These are phyloP conservation scores for Cordilura impudica DNA, from an alignment of 2,888 invertebrate genomes.

Conservation along the genomic window DNA sequence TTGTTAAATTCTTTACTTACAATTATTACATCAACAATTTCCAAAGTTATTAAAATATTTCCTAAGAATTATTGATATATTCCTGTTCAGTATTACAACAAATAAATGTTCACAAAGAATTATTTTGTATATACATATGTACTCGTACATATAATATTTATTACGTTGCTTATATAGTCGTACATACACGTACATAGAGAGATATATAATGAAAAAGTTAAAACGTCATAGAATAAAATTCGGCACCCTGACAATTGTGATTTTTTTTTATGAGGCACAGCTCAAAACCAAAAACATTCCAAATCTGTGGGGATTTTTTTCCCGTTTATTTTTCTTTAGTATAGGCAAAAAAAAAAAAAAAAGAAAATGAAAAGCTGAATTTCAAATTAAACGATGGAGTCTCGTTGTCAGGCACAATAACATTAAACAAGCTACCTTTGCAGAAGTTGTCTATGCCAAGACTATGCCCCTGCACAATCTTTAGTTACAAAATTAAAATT, in stretches of 20 bases:
- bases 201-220: too few species aligned
- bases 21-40: not conserved
- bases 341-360: not conserved
- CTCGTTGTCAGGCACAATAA: constrained; percentile 38
- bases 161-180: too few species aligned
- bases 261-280: not conserved
- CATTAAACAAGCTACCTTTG: constrained; percentile 16
- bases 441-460: too few species aligned
- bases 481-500: too few species aligned
- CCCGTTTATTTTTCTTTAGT: too few species aligned
- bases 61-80: constrained; percentile 26
- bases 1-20: not conserved
- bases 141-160: too few species aligned
- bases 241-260: constrained; percentile 18
- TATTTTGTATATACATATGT: too few species aligned
- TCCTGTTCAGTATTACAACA: constrained; percentile 7
- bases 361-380: constrained; percentile 1
- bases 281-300: not conserved
- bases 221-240: constrained; percentile 5
- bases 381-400: constrained; percentile 37
- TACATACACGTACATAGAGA: too few species aligned
- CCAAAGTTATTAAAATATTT: constrained; percentile 11
- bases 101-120: not conserved
- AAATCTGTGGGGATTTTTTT: constrained; percentile 18
- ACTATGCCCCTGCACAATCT: too few species aligned